These are phyloP conservation scores for Tenthredo amoena DNA, from an alignment of 2,888 invertebrate genomes.

Conservation along the genomic window DNA sequence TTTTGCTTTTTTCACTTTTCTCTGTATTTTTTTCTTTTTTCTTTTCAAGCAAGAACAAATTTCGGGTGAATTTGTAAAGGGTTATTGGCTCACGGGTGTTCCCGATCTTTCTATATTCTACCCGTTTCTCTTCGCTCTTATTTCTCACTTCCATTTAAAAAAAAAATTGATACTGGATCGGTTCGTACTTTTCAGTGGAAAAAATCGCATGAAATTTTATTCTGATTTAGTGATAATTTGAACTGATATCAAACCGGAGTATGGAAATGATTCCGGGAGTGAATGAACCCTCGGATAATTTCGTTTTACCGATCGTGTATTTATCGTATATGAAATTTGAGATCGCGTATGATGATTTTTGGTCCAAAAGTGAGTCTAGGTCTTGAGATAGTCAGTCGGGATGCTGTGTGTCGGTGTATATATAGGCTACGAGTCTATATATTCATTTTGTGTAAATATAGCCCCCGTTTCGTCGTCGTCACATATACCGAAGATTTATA, in stretches of 20 bases:
- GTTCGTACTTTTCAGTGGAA: no score
- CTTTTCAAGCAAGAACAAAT: constrained; percentile 14
- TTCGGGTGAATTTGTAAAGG: constrained; percentile 9
- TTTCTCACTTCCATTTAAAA: neutral
- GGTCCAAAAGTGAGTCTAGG: neutral
- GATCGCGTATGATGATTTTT: neutral
- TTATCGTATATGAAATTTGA: neutral
- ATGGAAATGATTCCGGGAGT: no score
- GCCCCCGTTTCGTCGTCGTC: constrained; percentile 1
- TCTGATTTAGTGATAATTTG: no score
- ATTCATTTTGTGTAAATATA: neutral
- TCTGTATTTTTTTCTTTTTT: neutral
- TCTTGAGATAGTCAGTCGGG: neutral
- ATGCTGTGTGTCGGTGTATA: neutral
- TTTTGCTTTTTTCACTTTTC: neutral
- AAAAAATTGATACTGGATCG: no score
- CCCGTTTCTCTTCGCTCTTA: neutral
- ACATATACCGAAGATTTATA: neutral
- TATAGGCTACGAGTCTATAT: neutral
- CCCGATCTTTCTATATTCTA: neutral
- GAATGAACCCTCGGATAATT: neutral
- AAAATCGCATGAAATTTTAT: no score
- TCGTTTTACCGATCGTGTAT: neutral
- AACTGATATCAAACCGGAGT: no score
- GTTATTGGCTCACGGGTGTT: constrained; percentile 9